Conservation (phyloP, 2,797 vertebrate genomes). For the Tokudaia tokunoshimensis region DNA sequence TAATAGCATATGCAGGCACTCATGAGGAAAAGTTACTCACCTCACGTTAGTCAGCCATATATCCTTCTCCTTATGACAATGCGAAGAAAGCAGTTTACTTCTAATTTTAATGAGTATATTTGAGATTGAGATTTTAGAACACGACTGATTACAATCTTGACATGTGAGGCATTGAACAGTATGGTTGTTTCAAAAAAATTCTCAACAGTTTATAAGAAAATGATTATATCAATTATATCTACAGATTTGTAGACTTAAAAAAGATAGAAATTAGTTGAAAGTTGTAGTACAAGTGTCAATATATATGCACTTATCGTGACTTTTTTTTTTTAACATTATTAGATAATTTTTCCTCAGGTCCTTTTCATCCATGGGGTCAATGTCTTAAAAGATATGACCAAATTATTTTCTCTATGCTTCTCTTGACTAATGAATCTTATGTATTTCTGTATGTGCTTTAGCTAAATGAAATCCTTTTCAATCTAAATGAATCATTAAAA, state of each 20-base stretch:
- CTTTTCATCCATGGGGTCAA: slow-evolving; percentile 4
- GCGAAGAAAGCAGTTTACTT: slow-evolving; percentile 25
- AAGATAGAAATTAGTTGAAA: not conserved
- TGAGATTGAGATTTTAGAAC: slow-evolving; percentile 57
- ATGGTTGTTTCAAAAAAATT: not conserved
- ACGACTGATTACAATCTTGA: slow-evolving; percentile 32
- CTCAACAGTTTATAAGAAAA: slow-evolving; percentile 42
- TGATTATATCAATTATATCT: not conserved
- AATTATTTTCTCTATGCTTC: slow-evolving; percentile 59
- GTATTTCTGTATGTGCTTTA: slow-evolving; percentile 14
- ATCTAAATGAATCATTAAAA: slow-evolving; percentile 34
- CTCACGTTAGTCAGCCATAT: not conserved
- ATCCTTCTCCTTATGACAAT: not conserved
- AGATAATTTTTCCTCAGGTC: slow-evolving; percentile 57
- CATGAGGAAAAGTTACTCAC: slow-evolving; percentile 33
- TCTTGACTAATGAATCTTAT: slow-evolving; percentile 13
- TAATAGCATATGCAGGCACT: not conserved
- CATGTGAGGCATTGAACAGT: not conserved
- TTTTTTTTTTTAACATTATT: slow-evolving; percentile 29
- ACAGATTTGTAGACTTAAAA: not conserved
- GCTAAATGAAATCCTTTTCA: slow-evolving; percentile 62
- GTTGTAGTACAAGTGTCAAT: not conserved
- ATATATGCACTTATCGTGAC: not conserved
- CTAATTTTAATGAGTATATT: slow-evolving; percentile 24
- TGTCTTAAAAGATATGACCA: slow-evolving; percentile 52